Evolutionary conservation across 2,113 vertebrate species (phyloP).

Genomic region (Notarius lentiginosus): DNA sequence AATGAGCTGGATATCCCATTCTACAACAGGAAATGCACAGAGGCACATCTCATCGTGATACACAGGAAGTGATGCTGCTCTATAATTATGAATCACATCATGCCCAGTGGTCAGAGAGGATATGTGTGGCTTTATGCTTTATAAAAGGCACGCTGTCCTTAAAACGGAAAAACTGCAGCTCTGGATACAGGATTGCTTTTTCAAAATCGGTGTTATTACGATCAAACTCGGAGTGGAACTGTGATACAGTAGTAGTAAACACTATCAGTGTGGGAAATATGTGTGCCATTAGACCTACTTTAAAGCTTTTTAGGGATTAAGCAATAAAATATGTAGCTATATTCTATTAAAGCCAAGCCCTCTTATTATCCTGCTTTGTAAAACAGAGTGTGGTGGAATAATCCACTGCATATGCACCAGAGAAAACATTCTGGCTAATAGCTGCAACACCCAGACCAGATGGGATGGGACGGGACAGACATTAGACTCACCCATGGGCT

Average conservation of each 20-base stretch:
- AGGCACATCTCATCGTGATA: constrained; percentile 12
- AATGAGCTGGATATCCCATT: not conserved
- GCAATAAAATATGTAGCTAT: not conserved
- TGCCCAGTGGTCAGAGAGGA: constrained; percentile 11
- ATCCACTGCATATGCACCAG: not conserved
- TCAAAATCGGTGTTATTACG: not conserved
- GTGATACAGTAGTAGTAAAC: not conserved
- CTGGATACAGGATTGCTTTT: not conserved
- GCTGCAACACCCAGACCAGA: constrained; percentile 37
- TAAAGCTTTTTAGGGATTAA: not conserved
- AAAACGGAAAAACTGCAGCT: not conserved
- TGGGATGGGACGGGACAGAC: not conserved
- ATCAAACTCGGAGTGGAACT: not conserved
- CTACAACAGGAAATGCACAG: constrained; percentile 34
- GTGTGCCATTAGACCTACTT: not conserved
- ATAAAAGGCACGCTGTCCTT: not conserved
- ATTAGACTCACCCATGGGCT: constrained; percentile 22
- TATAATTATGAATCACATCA: constrained; percentile 38
- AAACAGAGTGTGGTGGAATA: not conserved
- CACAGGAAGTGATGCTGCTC: constrained; percentile 46
- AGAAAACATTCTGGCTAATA: constrained; percentile 24
- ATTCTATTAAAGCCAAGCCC: not conserved
- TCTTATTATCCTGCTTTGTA: not conserved
- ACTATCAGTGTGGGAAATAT: not conserved
- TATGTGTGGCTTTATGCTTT: not conserved